Conservation (phyloP, 2,113 vertebrate species). For the Orthochromis malagaraziensis region DNA sequence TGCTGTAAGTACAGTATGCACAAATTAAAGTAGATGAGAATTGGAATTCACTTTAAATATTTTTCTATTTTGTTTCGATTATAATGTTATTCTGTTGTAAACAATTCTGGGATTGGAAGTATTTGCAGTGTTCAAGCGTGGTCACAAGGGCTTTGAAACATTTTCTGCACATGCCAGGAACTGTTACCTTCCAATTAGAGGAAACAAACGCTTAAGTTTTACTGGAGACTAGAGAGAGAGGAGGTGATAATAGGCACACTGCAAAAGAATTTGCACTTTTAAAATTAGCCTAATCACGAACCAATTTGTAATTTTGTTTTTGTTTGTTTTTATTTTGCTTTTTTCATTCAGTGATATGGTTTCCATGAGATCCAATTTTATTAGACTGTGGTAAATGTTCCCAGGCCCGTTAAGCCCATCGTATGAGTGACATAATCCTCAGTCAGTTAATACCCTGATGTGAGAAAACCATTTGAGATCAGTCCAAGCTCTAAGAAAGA, state of each 20-base stretch:
- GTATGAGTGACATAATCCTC: not conserved
- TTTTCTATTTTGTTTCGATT: not conserved
- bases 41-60: not conserved
- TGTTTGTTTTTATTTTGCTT: not conserved
- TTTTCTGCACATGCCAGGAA: not conserved
- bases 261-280: not conserved
- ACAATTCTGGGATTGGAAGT: not conserved
- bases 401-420: not conserved
- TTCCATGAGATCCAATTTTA: not conserved
- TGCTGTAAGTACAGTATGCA: not conserved
- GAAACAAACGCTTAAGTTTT: not conserved
- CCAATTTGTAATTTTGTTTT: not conserved
- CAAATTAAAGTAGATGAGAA: not conserved
- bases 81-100: not conserved
- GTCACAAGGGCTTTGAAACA: not conserved
- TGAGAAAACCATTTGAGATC: conserved; percentile 19
- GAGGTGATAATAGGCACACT: not conserved
- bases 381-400: not conserved
- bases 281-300: not conserved
- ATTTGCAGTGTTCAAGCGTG: not conserved
- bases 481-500: not conserved
- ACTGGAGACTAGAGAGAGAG: not conserved
- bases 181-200: not conserved
- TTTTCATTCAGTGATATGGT: not conserved
- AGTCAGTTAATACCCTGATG: conserved; percentile 8